A percentile compares a stretch with the other conserved stretches of the same genome.
These are phyloP conservation scores for Macaca nemestrina DNA, from an alignment of 2,113 vertebrate genomes.

Conservation along the genomic window DNA sequence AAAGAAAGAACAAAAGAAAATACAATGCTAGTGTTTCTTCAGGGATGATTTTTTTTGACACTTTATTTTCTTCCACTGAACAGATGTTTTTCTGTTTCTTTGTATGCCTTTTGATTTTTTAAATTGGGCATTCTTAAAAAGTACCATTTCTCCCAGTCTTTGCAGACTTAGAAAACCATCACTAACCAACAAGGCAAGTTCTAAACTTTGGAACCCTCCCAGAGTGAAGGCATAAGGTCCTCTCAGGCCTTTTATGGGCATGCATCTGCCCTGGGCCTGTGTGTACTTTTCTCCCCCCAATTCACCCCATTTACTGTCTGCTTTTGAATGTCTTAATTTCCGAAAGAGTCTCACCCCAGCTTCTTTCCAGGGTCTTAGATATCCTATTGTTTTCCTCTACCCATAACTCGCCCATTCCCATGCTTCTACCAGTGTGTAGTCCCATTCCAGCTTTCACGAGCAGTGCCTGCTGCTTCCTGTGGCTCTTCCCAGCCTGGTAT, in stretches of 20 bases:
- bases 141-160: neutral
- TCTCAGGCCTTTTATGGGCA: neutral
- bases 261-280: neutral
- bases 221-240: neutral
- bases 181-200: neutral
- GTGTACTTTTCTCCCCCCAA: neutral
- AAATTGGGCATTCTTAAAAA: neutral
- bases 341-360: neutral
- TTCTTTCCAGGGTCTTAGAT: neutral
- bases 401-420: rapidly evolving
- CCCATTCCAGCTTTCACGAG: neutral
- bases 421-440: neutral
- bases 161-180: neutral
- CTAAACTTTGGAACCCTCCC: neutral
- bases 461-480: neutral
- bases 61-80: neutral
- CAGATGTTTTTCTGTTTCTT: neutral
- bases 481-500: neutral
- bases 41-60: neutral
- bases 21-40: neutral
- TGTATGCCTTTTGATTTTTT: neutral
- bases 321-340: neutral
- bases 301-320: rapidly evolving
- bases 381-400: neutral
- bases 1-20: too few species aligned